Evolutionary conservation across 2,113 vertebrate genomes (phyloP), one percentile per base, ranked within the genome.

Genomic region (Nannospalax galili): DNA sequence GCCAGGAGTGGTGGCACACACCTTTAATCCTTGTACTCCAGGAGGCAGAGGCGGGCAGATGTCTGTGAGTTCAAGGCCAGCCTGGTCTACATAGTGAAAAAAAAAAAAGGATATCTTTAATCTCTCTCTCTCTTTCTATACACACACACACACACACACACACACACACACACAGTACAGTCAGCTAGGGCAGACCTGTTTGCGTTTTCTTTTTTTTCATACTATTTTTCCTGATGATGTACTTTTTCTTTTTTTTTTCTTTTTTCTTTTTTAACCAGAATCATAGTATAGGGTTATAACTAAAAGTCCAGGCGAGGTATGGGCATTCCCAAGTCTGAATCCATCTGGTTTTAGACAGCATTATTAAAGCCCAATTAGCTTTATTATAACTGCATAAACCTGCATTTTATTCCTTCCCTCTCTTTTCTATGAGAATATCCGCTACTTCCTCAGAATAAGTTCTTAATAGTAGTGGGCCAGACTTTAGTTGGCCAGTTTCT

Each of bases 401-500:
- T 14, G 5, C 9, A 56, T 14, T 37, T 75, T 56, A 42, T 22
- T 0, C 7, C 14, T 0, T 3, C 10, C 17, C 3, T 30, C 42
- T 91, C 82, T 52, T 80, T n/a, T 35, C 11, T 89, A 30, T 64
- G 86, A 88, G 97, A 95, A 65, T 65, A 60, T 94, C 80, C 77
- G 93, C 92, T 70, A 22, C 19, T 64, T 24, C 78, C 58, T 52
- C 48, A 52, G 48, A 87, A 35, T 79, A 74, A 72, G 82, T 91
- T 96, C 91, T 24, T 84, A 69, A 65, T 77, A 56, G 24, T 48
- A 30, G 82, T 89, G 70, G 65, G 37, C 40, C 11, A 40, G 48
- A 42, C 32, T 67, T 40, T 82, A 92, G 48, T 75, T 74, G 87
- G 48, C 40, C 70, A 45, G 0, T 28, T 69, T 92, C 56, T 88